These are phyloP conservation scores for Phoenicopterus ruber DNA, from an alignment of 2,113 vertebrate species.

Conservation along the genomic window DNA sequence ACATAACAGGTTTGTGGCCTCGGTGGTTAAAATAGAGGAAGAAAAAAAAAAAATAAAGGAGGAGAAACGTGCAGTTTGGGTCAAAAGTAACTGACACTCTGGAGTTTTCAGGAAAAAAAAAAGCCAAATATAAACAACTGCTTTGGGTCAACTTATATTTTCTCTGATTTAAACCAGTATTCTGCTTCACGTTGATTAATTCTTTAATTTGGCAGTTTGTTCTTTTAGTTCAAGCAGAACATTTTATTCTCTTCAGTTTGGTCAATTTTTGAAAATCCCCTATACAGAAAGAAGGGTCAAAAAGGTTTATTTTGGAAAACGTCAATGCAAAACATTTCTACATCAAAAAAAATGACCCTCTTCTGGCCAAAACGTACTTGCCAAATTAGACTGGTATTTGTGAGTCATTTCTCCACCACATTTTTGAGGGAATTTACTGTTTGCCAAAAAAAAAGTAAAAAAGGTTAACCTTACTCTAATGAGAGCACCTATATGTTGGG, in stretches of 20 bases:
- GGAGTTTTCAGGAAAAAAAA: neutral
- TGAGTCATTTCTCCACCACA: slow-evolving; percentile 22
- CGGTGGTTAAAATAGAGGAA: neutral
- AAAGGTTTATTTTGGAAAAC: slow-evolving; percentile 40
- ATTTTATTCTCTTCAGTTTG: neutral
- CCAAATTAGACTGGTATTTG: slow-evolving; percentile 37
- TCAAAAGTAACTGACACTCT: neutral
- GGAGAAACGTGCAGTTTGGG: neutral
- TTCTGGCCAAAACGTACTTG: neutral
- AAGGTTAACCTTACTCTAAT: neutral
- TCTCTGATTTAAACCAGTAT: neutral
- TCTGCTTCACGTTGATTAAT: neutral
- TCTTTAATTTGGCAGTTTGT: neutral
- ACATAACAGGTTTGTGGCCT: slow-evolving; percentile 5
- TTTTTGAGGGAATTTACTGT: slow-evolving; percentile 50
- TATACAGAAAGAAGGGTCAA: neutral
- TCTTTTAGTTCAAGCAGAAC: neutral
- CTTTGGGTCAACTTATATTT: neutral
- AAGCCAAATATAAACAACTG: neutral
- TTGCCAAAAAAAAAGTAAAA: neutral
- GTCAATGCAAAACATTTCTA: slow-evolving; percentile 37
- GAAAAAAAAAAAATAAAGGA: neutral
- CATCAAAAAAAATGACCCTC: neutral
- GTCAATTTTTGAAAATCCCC: neutral
- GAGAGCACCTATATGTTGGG: neutral